Conservation (phyloP, 1,140 invertebrate genomes). For the Drosophila pectinifera region DNA sequence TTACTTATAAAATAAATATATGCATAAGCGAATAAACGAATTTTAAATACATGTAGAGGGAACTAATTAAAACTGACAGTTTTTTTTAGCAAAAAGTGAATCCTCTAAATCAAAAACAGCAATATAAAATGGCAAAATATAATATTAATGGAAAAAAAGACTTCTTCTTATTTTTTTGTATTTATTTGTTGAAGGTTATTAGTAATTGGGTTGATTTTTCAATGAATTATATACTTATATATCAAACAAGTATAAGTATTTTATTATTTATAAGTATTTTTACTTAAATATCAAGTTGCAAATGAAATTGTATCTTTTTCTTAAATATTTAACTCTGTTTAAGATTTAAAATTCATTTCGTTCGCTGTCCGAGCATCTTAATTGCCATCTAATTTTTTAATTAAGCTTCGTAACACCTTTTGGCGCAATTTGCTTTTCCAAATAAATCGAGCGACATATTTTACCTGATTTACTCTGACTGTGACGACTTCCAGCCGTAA, state of each 20-base stretch:
- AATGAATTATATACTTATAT: too few species aligned
- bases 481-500: background rate
- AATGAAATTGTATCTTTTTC: background rate
- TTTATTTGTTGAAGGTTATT: background rate
- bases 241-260: too few species aligned
- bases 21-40: constrained; percentile 22
- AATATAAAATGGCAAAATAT: background rate
- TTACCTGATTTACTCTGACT: constrained; percentile 31
- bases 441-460: constrained; percentile 46
- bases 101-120: background rate
- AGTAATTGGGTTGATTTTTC: too few species aligned
- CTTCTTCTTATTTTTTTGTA: background rate
- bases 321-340: constrained; percentile 5
- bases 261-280: too few species aligned
- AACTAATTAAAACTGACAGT: constrained; percentile 5
- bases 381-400: too few species aligned
- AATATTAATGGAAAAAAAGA: background rate
- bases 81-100: background rate
- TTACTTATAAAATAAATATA: constrained; percentile 8
- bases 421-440: constrained; percentile 36
- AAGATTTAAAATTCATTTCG: constrained; percentile 1
- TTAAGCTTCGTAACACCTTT: constrained; percentile 41
- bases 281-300: background rate
- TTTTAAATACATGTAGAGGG: background rate
- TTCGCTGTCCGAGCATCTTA: background rate